Evolutionary conservation across 2,797 vertebrate species (phyloP).

Genomic region (Gobio occitaniae): DNA sequence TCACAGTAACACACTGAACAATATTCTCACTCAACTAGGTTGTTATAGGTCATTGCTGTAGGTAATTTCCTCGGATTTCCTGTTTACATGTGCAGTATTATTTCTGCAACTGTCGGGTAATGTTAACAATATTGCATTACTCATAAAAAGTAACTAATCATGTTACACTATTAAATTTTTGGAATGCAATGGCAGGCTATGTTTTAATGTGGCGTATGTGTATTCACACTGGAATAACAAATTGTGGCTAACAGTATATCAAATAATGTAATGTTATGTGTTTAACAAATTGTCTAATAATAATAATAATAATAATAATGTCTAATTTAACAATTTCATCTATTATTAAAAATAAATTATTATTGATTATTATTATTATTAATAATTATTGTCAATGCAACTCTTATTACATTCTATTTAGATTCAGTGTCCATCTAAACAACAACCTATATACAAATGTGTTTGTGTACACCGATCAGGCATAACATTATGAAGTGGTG

Average conservation of each 20-base stretch:
- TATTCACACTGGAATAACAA: neutral
- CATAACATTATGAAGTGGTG: no score
- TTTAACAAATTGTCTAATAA: neutral
- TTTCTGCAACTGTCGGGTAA: neutral
- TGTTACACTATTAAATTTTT: neutral
- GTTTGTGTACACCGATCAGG: no score
- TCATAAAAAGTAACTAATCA: neutral
- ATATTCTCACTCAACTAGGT: constrained; percentile 29
- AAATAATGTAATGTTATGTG: neutral
- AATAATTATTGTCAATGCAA: neutral
- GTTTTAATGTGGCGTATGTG: neutral
- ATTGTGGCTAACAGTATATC: neutral
- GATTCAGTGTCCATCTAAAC: neutral
- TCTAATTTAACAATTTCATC: neutral
- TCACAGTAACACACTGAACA: constrained; percentile 17
- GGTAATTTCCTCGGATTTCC: constrained; percentile 3
- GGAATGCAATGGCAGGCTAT: neutral
- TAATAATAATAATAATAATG: neutral
- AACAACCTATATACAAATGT: no score
- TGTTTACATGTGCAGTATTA: neutral
- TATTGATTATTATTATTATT: neutral
- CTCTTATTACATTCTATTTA: neutral
- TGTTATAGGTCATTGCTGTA: neutral
- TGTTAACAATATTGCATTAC: neutral
- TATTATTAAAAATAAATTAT: neutral